Evolutionary conservation across 2,888 invertebrate genomes (phyloP), one percentile per base, ranked within the genome.

Genomic region (Eilema sororculum): DNA sequence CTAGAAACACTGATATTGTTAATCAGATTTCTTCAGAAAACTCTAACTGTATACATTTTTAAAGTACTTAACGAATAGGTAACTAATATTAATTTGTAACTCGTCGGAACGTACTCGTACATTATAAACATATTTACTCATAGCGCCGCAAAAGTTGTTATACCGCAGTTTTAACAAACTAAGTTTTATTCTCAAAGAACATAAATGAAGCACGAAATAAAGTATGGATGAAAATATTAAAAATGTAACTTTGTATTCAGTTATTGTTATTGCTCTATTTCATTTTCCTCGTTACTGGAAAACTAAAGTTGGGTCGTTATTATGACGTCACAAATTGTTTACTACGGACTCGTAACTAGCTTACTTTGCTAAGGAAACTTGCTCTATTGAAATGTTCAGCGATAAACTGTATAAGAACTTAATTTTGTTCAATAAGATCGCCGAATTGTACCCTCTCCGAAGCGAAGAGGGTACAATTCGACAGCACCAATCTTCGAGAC

Each of bases 181-280:
- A 57, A 41, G 25, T 77, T 79, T 76, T 65, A 24, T 73, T 76
- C 76, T 63, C 64, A 74, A 81, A 84, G 78, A 46, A 46, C 20
- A 20, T 6, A 46, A 46, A 20, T 81, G 82, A 75, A 65, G 69
- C 67, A 71, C 70, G 67, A 65, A 65, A 69, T 80, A 77, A 77
- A 82, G 79, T 79, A 86, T 84, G 83, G 73, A 83, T 80, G 75
- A 74, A 79, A 79, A 78, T 76, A 77, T 83, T 81, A 83, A 85
- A 86, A 84, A 84, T 83, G 80, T 84, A 81, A 82, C 81, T 85
- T 78, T 71, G 69, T 78, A 72, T 71, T 80, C 60, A 73, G 69
- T 78, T 78, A 60, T 72, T 70, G 68, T 75, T 68, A 81, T 79
- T 74, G 70, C 77, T 73, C 73, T 67, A 73, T 67, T 82, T 80